phyloP scores from a whole-genome alignment of 2,888 invertebrate genomes.

The Platycheirus albimanus region DNA sequence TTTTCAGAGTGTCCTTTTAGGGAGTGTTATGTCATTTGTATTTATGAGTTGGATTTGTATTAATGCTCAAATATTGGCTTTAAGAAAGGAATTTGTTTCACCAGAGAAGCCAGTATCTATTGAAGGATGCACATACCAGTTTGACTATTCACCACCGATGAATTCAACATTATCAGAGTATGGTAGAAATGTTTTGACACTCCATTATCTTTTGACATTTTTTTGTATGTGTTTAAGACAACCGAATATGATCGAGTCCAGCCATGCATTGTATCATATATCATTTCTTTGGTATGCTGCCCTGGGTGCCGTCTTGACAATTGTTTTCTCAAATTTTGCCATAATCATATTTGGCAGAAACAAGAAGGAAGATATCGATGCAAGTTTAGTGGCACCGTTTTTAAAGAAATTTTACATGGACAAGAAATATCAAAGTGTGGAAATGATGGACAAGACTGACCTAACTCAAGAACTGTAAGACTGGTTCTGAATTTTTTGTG shows the following conservation, averaged over 20 bases:
- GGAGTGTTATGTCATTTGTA: constrained; percentile 85
- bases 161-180: constrained; percentile 74
- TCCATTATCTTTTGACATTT: background rate
- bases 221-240: background rate
- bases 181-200: background rate
- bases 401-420: constrained; percentile 83
- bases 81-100: constrained; percentile 84
- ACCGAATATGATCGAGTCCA: constrained; percentile 5
- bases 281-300: constrained; percentile 88
- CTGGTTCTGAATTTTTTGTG: too few relatives aligned
- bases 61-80: constrained; percentile 87
- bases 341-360: constrained; percentile 84
- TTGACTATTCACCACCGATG: constrained; percentile 53
- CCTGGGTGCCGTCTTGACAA: constrained; percentile 85
- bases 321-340: constrained; percentile 84
- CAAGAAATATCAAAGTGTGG: constrained; percentile 64
- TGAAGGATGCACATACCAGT: constrained; percentile 76
- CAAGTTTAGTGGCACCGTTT: constrained; percentile 85
- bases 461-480: too few relatives aligned
- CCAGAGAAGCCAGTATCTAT: constrained; percentile 77
- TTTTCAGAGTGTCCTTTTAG: constrained; percentile 86
- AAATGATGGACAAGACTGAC: constrained; percentile 23
- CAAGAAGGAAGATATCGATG: constrained; percentile 84
- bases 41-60: constrained; percentile 87
- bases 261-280: constrained; percentile 84